phyloP scores from a whole-genome alignment of 2,113 vertebrate genomes.

The Diadophis punctatus region DNA sequence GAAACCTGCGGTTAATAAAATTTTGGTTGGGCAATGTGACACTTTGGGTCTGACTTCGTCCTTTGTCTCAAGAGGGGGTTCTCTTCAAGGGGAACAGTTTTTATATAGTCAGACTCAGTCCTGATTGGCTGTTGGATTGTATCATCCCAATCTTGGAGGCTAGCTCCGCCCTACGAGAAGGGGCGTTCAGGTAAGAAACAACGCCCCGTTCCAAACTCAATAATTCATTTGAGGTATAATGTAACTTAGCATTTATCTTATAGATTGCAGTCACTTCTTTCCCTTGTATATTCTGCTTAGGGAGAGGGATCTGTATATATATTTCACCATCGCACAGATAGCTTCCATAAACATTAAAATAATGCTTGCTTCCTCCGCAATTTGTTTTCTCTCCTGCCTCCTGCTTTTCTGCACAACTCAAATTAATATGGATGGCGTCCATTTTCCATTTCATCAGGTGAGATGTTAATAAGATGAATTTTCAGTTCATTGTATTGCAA shows the following conservation, averaged over 20 bases:
- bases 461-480: constrained; percentile 36
- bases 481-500: constrained; percentile 42
- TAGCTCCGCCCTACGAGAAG: too few relatives aligned
- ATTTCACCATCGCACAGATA: background rate
- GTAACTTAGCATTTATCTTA: background rate
- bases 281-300: background rate
- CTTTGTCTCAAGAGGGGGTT: too few relatives aligned
- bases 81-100: too few relatives aligned
- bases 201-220: background rate
- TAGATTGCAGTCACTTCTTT: background rate
- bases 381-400: constrained; percentile 17
- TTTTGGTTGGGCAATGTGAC: too few relatives aligned
- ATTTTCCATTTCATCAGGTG: constrained; percentile 44
- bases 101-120: too few relatives aligned
- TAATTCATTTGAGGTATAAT: background rate
- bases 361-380: background rate
- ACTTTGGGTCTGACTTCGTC: too few relatives aligned
- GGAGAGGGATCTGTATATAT: background rate
- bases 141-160: too few relatives aligned
- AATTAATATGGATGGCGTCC: constrained; percentile 12
- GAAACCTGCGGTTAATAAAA: too few relatives aligned
- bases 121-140: too few relatives aligned
- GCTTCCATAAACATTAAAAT: background rate
- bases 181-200: too few relatives aligned
- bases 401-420: background rate